These are phyloP conservation scores for Amniataba percoides DNA, from an alignment of 2,797 vertebrate genomes.

Conservation along the genomic window DNA sequence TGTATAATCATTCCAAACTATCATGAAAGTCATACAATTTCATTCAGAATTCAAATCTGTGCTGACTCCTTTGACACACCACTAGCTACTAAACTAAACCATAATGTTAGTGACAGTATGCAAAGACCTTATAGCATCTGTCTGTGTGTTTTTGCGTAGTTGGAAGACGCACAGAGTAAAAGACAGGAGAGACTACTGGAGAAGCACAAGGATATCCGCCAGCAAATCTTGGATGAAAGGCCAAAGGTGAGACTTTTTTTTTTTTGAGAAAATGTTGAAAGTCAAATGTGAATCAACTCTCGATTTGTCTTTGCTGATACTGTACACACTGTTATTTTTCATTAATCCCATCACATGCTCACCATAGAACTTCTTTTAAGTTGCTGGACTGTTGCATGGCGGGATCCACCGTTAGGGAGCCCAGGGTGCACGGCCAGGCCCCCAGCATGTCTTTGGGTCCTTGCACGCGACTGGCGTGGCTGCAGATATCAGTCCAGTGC, in stretches of 20 bases:
- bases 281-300: neutral
- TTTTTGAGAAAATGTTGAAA: neutral
- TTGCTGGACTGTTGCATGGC: constrained; percentile 1
- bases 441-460: neutral
- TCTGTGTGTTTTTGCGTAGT: constrained; percentile 76
- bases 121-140: neutral
- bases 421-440: neutral
- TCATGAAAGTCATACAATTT: neutral
- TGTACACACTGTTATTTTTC: neutral
- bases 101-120: neutral
- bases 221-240: constrained; percentile 97
- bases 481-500: neutral
- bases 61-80: neutral
- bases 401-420: neutral
- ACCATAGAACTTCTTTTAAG: neutral
- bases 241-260: constrained; percentile 90
- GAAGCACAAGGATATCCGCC: constrained; percentile 95
- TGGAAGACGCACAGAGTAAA: constrained; percentile 97
- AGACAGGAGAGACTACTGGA: constrained; percentile 94
- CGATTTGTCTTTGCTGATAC: neutral
- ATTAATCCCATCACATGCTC: constrained; percentile 6
- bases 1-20: neutral
- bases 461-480: neutral
- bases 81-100: neutral
- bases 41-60: neutral